Evolutionary conservation across 2,113 vertebrate genomes (phyloP), one percentile per base, ranked within the genome.

Genomic region (Aphyosemion australe): DNA sequence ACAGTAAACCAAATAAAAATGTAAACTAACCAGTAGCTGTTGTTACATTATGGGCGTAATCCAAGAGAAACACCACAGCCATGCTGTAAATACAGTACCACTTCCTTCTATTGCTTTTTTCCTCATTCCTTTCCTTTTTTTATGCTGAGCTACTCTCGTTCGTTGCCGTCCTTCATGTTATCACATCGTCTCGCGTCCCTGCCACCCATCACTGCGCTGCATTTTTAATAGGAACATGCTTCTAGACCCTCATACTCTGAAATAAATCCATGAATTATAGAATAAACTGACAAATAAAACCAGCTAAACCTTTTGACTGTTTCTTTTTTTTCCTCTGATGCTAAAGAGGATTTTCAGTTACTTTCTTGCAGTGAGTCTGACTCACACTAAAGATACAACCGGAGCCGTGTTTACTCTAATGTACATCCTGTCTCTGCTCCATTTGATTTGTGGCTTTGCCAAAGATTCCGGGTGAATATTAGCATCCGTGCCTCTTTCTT

Each of bases 191-290:
- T 60, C 68, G 49, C 74, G 62, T 81, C 84, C 79, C 69, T 78
- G 51, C 53, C 69, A 76, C 77, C 21, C 48, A 20, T 85, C 56
- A 81, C 56, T 53, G 46, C 62, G 34, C 61, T 88, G 63, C 81
- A 88, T 89, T 61, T 87, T 88, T 89, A 72, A 89, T 88, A 59
- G 42, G 12, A 51, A 68, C 69, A 76, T 75, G 68, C 75, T 80
- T 74, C 69, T 55, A 76, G 75, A 82, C 56, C 66, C 54, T 74
- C 72, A 74, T 73, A 62, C 67, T 77, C 73, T 74, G 70, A 66
- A 73, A 70, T 67, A 79, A 67, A 74, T 41, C 54, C 62, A 89
- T 90, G 51, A 88, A 88, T 87, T 83, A 86, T 85, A 76, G 61
- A 89, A 69, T 52, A 76, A 78, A 72, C 60, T 67, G 65, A 75